Evolutionary conservation across 2,888 invertebrate genomes (phyloP), one percentile per base, ranked within the genome.

Genomic region (Acleris emargana): DNA sequence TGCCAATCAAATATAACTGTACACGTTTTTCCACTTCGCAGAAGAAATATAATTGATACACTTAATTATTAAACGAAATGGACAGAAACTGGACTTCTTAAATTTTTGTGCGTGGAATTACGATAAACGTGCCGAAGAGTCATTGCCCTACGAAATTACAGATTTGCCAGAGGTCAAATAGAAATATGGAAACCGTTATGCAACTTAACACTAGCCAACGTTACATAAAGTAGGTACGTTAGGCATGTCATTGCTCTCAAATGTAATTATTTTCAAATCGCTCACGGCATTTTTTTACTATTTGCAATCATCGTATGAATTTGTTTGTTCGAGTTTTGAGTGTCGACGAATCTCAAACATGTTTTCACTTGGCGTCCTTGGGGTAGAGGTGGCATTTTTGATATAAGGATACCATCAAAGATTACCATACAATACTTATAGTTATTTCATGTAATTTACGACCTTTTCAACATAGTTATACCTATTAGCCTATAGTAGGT

Each of bases 1-100:
- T 59, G 59, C 50, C 64, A 64, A 64, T 64, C 59, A 64, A 64
- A 64, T 59, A 28, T 64, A 59, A 64, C 55, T 20, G 60, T 64
- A 59, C 51, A 50, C 60, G 60, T 50, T 55, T 32, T 51, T 32
- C 43, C 17, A 55, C 50, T 55, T 49, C 43, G 13, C 32, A 59
- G 32, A 64, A 64, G 60, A 64, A 59, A 50, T 59, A 64, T 55
- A 50, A 60, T 64, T 59, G 64, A 60, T 64, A 54, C 64, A 54
- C 17, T 55, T 60, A 55, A 60, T 55, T 55, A 55, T 55, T 45
- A 55, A 32, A 43, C 17, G 59, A 59, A 55, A 22, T 45, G 22
- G 38, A 25, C 32, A 64, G 55, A 64, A 64, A 60, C 50, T 32
- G 7, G 45, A 47, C 18, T 63, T 52, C 42, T 54, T 45, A 32